Conservation (phyloP, 2,797 vertebrate genomes). For the Peromyscus aztecus region DNA sequence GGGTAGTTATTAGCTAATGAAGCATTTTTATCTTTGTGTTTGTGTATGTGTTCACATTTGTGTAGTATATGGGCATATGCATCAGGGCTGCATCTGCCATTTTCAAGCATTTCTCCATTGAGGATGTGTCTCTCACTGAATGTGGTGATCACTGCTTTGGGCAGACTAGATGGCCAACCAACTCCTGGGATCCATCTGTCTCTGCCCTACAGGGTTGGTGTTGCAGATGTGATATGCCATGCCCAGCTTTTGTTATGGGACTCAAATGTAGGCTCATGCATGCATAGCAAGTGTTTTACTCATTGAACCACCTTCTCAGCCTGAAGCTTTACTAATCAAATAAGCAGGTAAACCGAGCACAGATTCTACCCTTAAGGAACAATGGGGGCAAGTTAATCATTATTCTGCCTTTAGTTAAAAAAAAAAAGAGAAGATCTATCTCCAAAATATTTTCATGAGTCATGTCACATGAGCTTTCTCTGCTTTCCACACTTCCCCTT, state of each 20-base stretch:
- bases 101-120: not conserved
- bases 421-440: not conserved
- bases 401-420: not conserved
- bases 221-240: not conserved
- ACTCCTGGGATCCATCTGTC: not conserved
- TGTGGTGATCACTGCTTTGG: not conserved
- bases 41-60: not conserved
- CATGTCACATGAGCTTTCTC: not conserved
- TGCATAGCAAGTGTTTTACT: not conserved
- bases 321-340: slow-evolving; percentile 26
- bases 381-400: not conserved
- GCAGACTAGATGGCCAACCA: not conserved
- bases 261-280: not conserved
- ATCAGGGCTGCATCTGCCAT: not conserved
- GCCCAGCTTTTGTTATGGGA: not conserved
- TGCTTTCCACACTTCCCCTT: not conserved
- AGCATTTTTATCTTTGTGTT: not conserved
- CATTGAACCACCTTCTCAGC: not conserved
- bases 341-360: not conserved
- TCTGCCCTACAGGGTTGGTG: not conserved
- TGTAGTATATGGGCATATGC: not conserved
- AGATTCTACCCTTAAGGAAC: not conserved
- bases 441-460: not conserved
- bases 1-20: not conserved
- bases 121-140: not conserved